Percentiles rank a stretch among this genome's conserved stretches.
Conservation (phyloP, 2,113 vertebrate genomes). For the Neotragus pygmaeus region DNA sequence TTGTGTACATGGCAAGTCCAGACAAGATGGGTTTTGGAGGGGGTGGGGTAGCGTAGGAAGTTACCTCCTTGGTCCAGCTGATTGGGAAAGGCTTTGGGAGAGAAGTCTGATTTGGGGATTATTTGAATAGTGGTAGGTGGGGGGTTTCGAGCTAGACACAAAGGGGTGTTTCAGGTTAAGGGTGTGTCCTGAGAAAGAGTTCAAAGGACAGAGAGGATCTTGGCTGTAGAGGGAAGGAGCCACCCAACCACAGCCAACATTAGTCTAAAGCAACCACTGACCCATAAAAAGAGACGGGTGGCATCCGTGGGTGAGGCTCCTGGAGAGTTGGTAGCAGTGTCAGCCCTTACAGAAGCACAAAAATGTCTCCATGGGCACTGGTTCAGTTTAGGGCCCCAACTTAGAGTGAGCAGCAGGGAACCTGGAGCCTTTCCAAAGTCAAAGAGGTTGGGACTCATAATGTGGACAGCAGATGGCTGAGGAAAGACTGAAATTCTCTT, state of each 20-base stretch:
- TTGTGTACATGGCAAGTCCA: not conserved
- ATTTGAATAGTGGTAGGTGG: conserved; percentile 7
- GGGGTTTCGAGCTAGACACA: not conserved
- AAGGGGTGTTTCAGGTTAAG: not conserved
- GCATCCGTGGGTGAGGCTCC: not conserved
- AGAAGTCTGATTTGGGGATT: not conserved
- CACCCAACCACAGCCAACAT: not conserved
- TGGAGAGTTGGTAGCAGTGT: not conserved
- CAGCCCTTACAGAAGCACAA: not conserved
- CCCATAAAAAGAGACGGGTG: not conserved
- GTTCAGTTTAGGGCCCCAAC: not conserved
- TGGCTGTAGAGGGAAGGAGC: not conserved
- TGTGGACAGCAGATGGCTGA: not conserved
- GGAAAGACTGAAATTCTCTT: not conserved
- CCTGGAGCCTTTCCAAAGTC: not conserved
- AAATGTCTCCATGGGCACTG: not conserved
- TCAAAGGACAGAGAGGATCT: not conserved
- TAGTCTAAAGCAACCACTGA: not conserved
- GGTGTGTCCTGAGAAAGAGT: not conserved
- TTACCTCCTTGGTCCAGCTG: not conserved
- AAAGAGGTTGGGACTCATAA: not conserved
- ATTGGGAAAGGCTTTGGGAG: not conserved
- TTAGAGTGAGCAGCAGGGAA: not conserved
- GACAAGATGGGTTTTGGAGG: not conserved
- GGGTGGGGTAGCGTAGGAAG: not conserved